Percentiles rank a stretch among this genome's conserved stretches.
Evolutionary conservation across 2,888 invertebrate species (phyloP).

Genomic region (Drosophila hamatofila): DNA sequence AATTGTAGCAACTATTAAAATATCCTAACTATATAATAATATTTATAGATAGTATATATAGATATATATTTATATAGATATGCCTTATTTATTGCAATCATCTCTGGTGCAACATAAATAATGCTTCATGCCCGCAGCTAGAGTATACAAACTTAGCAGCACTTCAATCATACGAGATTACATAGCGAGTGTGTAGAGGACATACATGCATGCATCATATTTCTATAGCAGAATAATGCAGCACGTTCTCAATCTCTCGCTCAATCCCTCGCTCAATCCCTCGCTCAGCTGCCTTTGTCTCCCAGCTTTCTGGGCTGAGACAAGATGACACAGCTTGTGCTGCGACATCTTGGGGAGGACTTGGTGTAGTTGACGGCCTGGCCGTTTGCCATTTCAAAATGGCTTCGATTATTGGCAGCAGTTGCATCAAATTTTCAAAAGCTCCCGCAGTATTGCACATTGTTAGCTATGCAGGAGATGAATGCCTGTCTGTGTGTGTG

Average conservation of each 20-base stretch:
- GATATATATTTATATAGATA: too few species aligned
- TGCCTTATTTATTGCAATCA: neutral
- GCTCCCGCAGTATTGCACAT: constrained; percentile 15
- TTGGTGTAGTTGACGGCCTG: constrained; percentile 12
- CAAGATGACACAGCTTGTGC: constrained; percentile 1
- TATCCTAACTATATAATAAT: too few species aligned
- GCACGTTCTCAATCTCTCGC: constrained; percentile 14
- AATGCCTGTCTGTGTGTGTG: neutral
- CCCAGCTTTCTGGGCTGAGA: neutral
- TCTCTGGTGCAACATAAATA: neutral
- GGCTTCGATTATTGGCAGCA: constrained; percentile 40
- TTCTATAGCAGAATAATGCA: constrained; percentile 30
- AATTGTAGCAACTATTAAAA: too few species aligned
- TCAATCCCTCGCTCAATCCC: neutral
- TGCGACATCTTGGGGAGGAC: constrained; percentile 1
- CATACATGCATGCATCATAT: constrained; percentile 43
- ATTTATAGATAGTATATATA: too few species aligned
- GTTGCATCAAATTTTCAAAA: constrained; percentile 28
- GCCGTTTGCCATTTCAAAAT: constrained; percentile 26
- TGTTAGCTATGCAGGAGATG: constrained; percentile 45
- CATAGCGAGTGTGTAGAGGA: constrained; percentile 18
- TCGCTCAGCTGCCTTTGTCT: constrained; percentile 6
- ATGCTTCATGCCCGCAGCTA: neutral
- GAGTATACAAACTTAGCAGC: constrained; percentile 16
- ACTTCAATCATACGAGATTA: constrained; percentile 59